Evolutionary conservation across 2,113 vertebrate genomes (phyloP).

Genomic region (Empidonax alnorum): DNA sequence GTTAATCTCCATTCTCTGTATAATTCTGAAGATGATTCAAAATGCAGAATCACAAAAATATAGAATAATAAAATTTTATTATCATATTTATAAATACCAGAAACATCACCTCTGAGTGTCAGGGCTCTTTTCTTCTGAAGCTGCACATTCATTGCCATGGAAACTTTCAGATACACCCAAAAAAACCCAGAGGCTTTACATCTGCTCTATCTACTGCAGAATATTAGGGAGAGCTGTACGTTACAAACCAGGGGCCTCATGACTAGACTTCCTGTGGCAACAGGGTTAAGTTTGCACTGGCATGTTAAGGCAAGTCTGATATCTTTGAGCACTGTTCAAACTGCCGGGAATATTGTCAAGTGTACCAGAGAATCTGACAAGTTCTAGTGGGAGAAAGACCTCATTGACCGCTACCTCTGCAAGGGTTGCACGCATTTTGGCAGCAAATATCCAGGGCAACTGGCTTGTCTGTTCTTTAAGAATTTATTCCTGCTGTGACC

Average conservation of each 20-base stretch:
- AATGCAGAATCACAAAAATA: background rate
- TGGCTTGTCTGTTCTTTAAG: background rate
- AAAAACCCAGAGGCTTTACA: background rate
- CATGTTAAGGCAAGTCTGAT: background rate
- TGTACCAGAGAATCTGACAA: background rate
- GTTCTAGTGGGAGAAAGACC: background rate
- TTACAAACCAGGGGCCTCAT: background rate
- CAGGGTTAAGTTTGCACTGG: background rate
- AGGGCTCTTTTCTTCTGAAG: background rate
- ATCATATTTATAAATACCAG: background rate
- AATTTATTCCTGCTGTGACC: background rate
- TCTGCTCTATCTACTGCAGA: background rate
- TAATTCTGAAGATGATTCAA: background rate
- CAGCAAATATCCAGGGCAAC: background rate
- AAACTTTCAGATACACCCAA: conserved; percentile 19
- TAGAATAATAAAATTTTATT: background rate
- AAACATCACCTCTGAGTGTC: background rate
- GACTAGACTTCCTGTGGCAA: conserved; percentile 20
- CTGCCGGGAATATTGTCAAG: background rate
- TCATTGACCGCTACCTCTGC: background rate
- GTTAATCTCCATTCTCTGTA: rapidly evolving
- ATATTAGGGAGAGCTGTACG: background rate
- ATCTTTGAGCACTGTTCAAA: background rate
- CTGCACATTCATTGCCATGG: background rate
- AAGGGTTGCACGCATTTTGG: background rate